These are phyloP conservation scores for Dasysyrphus albostriatus DNA, from an alignment of 2,888 invertebrate genomes.

Conservation along the genomic window DNA sequence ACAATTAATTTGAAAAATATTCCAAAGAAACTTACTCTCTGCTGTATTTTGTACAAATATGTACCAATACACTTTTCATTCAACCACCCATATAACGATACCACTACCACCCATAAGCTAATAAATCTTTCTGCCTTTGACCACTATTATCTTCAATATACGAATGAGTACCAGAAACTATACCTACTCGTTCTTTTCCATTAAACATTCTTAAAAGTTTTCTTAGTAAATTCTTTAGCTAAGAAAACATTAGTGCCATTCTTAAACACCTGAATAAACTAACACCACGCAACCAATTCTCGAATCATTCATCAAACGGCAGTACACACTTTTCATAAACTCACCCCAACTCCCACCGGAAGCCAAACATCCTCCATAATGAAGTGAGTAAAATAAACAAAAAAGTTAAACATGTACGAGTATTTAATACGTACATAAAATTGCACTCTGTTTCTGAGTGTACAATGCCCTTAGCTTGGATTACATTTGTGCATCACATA, in stretches of 20 bases:
- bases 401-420: not conserved
- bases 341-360: slow-evolving; percentile 70
- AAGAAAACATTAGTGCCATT: slow-evolving; percentile 55
- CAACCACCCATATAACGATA: slow-evolving; percentile 1
- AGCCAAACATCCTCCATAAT: slow-evolving; percentile 71
- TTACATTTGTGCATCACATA: slow-evolving; percentile 47
- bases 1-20: not conserved
- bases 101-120: not conserved
- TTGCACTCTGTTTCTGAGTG: slow-evolving; percentile 41
- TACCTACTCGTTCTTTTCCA: slow-evolving; percentile 7
- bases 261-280: slow-evolving; percentile 71
- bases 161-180: slow-evolving; percentile 2
- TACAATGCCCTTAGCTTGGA: slow-evolving; percentile 73
- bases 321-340: slow-evolving; percentile 60
- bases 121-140: slow-evolving; percentile 49
- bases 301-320: slow-evolving; percentile 63
- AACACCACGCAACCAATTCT: slow-evolving; percentile 22
- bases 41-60: not conserved
- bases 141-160: not conserved
- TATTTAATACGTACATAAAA: not conserved
- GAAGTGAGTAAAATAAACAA: slow-evolving; percentile 21
- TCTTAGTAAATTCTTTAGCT: slow-evolving; percentile 55
- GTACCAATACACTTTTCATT: slow-evolving; percentile 26
- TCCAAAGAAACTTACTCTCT: not conserved
- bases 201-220: slow-evolving; percentile 59